Evolutionary conservation across 2,113 vertebrate genomes (phyloP).

Genomic region (Entomyzon cyanotis): DNA sequence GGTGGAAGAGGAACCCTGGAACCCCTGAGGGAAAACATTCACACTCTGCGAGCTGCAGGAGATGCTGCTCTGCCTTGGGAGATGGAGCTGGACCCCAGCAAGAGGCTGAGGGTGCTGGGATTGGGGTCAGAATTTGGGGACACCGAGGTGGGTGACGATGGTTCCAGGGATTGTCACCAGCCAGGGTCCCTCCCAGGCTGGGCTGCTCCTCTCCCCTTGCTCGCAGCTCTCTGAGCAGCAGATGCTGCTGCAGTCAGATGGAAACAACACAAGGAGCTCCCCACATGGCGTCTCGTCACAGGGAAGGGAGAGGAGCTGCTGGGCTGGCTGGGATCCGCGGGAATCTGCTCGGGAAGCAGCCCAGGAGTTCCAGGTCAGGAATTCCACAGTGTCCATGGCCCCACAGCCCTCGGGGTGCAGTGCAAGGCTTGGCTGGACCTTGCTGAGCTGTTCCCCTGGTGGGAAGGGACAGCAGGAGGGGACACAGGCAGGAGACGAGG

Average conservation of each 20-base stretch:
- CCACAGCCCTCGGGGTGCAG: background rate
- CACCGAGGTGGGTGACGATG: rapidly evolving
- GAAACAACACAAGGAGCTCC: constrained; percentile 54
- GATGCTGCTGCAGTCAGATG: constrained; percentile 55
- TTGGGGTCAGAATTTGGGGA: background rate
- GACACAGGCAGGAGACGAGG: background rate
- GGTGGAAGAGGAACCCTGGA: background rate
- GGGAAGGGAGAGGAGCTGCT: background rate
- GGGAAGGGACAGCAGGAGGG: background rate
- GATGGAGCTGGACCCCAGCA: background rate
- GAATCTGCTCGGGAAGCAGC: background rate
- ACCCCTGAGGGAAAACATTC: background rate
- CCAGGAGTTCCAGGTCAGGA: background rate
- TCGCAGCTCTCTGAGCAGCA: background rate
- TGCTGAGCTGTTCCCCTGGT: background rate
- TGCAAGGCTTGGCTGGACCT: rapidly evolving
- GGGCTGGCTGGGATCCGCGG: background rate
- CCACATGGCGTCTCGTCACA: constrained; percentile 54
- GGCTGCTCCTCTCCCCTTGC: background rate
- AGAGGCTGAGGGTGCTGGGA: rapidly evolving
- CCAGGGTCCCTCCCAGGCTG: background rate
- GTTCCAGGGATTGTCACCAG: background rate
- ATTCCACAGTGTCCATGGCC: rapidly evolving
- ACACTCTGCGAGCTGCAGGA: background rate
- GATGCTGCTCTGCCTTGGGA: background rate